Base-by-base conservation (phyloP, 2,888 invertebrate species). In the Silvanus unidentatus region DNA sequence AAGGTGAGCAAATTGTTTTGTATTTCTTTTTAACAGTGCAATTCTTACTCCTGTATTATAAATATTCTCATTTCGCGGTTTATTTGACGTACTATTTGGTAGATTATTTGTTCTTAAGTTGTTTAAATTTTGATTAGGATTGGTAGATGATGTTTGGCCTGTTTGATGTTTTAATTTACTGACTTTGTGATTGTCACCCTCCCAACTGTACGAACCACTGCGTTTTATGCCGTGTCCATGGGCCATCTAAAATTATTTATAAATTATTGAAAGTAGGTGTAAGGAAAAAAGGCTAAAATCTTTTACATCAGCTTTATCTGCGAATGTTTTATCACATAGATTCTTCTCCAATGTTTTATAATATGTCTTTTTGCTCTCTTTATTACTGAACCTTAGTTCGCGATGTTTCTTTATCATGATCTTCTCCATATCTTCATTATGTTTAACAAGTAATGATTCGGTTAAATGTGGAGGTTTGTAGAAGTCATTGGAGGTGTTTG, bases 341-440 rank as follows among this genome's bases (percentile, higher is more conserved):
- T 45, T 52, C 16, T 54, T 58, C 40, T 62, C 62, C 1, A 60
- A 43, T 16, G 38, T 47, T 43, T 65, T 67, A 15, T 62, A 57
- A 27, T 60, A 51, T 9, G 49, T 43, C 48, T 66, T 68, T 45
- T 68, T 70, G 38, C 59, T 60, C 39, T 68, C 69, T 56, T 75
- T 76, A 2, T 64, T 71, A 10, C 72, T 73, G 0, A 73, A 74
- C 8, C 86, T 74, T 2, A 75, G 73, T 49, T 84, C 82, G 1
- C 82, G 77, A 55, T 88, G 85, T 46, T 77, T 78, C 60, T 86
- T 85, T 1, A 84, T 72, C 75, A 91, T 77, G 39, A 80, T 76
- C 58, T 85, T 87, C 64, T 89, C 88, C 90, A 91, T 91, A 47
- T 86, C 82, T 50, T 80, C 77, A 57, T 89, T 90, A 66, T 91